Percentiles rank a stretch among this genome's conserved stretches.
These are phyloP conservation scores for Microplitis manilae DNA, from an alignment of 2,888 invertebrate genomes.

Conservation along the genomic window DNA sequence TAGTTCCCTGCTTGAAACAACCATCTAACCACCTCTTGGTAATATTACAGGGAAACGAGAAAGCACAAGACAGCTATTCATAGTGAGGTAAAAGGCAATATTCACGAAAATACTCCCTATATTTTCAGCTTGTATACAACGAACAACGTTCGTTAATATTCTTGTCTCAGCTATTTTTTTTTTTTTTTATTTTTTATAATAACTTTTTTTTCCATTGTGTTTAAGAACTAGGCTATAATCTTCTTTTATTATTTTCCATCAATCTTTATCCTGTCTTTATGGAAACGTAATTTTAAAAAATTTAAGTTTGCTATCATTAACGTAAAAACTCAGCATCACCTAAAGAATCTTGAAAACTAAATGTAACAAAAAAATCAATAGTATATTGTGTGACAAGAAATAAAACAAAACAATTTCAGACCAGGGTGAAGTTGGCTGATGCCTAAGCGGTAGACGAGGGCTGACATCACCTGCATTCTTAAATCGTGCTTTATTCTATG, in stretches of 20 bases:
- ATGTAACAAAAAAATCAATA: not conserved
- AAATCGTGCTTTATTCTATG: no score
- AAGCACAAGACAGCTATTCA: constrained; percentile 44
- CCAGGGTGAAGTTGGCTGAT: no score
- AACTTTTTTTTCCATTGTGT: constrained; percentile 34
- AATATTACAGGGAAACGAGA: constrained; percentile 21
- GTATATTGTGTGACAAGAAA: no score
- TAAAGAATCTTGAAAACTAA: not conserved
- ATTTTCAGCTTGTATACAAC: constrained; percentile 18
- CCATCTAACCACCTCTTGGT: constrained; percentile 12
- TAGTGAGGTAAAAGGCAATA: constrained; percentile 49
- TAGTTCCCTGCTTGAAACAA: constrained; percentile 5
- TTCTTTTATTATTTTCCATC: constrained; percentile 20
- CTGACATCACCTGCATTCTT: no score
- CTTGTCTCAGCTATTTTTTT: constrained; percentile 16
- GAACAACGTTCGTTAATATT: constrained; percentile 45
- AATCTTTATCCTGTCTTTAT: constrained; percentile 2
- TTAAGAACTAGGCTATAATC: constrained; percentile 13
- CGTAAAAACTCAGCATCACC: not conserved
- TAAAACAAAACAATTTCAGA: no score
- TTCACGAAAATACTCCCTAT: constrained; percentile 43
- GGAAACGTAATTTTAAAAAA: not conserved
- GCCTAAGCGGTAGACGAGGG: no score
- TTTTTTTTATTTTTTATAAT: constrained; percentile 32
- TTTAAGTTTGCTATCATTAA: not conserved